Conservation (phyloP, 1,140 invertebrate species). For the Drosophila mayri region DNA sequence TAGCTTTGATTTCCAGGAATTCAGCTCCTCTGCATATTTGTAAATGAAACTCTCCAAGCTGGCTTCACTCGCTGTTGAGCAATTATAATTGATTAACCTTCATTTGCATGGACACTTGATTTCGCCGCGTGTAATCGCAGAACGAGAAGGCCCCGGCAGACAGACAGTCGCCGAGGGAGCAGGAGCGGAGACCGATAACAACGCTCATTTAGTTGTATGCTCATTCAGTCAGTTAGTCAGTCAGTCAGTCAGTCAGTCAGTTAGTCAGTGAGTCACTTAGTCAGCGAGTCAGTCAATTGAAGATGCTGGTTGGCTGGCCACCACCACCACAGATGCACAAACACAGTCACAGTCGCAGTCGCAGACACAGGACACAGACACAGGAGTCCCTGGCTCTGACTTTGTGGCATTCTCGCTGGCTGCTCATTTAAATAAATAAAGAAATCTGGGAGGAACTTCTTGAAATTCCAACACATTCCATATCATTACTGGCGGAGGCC, state of each 20-base stretch:
- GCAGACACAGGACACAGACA: conserved; percentile 13
- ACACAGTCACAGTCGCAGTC: conserved; percentile 7
- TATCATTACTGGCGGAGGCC: conserved; percentile 83
- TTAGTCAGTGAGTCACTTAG: conserved; percentile 43
- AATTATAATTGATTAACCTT: conserved; percentile 32
- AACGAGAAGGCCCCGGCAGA: conserved; percentile 17
- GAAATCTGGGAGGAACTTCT: conserved; percentile 83
- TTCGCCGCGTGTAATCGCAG: conserved; percentile 26
- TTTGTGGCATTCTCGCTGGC: conserved; percentile 60
- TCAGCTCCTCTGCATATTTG: background rate
- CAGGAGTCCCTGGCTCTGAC: conserved; percentile 10
- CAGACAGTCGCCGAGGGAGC: conserved; percentile 50
- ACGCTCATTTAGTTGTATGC: conserved; percentile 76
- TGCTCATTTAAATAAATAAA: conserved; percentile 85
- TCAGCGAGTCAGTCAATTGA: conserved; percentile 70
- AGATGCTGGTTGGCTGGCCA: conserved; percentile 71
- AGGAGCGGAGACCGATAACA: conserved; percentile 65
- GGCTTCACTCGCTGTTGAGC: background rate
- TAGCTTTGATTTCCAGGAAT: background rate
- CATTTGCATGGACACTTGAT: conserved; percentile 34
- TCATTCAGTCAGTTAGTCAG: conserved; percentile 51
- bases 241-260: conserved; percentile 43
- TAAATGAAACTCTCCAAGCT: background rate
- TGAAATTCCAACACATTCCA: conserved; percentile 84
- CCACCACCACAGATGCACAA: conserved; percentile 26